Evolutionary conservation across 2,113 vertebrate species (phyloP).

Genomic region (Paracanthobrama guichenoti): DNA sequence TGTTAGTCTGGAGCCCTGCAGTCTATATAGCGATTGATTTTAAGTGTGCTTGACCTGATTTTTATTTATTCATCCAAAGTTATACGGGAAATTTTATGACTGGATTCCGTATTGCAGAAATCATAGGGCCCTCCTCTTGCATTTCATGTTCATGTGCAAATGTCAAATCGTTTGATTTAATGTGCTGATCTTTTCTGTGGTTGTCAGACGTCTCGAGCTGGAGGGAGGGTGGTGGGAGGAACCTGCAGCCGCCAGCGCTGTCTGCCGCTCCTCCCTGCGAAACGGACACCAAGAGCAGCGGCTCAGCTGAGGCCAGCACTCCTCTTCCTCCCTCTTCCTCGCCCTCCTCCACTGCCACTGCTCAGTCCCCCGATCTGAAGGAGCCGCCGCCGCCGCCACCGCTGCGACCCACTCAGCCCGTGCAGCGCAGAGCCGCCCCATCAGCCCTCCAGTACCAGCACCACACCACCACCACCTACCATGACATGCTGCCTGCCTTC

Average conservation of each 20-base stretch:
- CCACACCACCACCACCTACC: constrained; percentile 91
- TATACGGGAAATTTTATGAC: too few relatives aligned
- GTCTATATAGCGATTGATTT: too few relatives aligned
- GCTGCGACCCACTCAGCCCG: constrained; percentile 88
- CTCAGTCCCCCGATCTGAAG: constrained; percentile 79
- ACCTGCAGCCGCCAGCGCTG: constrained; percentile 86
- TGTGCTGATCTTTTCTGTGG: constrained; percentile 21
- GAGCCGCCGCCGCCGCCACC: constrained; percentile 89
- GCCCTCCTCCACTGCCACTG: constrained; percentile 50
- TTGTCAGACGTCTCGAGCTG: constrained; percentile 95
- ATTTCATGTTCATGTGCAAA: too few relatives aligned
- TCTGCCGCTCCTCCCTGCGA: constrained; percentile 86
- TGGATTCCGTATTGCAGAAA: too few relatives aligned
- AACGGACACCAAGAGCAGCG: constrained; percentile 83
- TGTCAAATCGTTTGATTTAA: background rate
- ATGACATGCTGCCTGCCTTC: constrained; percentile 98
- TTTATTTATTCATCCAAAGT: too few relatives aligned
- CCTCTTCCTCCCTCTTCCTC: constrained; percentile 72
- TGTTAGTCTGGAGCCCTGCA: too few relatives aligned
- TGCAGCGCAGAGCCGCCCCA: constrained; percentile 80
- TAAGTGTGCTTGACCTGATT: too few relatives aligned
- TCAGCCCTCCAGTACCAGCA: constrained; percentile 86
- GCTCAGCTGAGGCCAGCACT: constrained; percentile 80
- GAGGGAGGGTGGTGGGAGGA: constrained; percentile 99
- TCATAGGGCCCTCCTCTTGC: too few relatives aligned